Percentiles rank a stretch among this genome's conserved stretches.
These are phyloP conservation scores for Alectura lathami DNA, from an alignment of 2,113 vertebrate genomes.

Conservation along the genomic window DNA sequence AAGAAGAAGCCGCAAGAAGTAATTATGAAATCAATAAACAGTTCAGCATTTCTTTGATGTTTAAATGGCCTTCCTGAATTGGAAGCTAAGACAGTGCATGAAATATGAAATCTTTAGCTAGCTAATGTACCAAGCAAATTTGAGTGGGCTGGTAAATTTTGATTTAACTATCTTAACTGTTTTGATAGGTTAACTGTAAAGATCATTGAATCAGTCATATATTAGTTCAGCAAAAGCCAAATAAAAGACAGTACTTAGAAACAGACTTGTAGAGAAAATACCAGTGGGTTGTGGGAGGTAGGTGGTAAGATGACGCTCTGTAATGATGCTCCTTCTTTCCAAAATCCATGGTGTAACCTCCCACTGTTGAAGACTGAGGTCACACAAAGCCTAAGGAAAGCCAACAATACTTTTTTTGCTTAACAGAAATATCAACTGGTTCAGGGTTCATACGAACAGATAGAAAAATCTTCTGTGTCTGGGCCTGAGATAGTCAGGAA, in stretches of 20 bases:
- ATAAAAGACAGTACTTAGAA: background rate
- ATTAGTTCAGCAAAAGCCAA: conserved; percentile 2
- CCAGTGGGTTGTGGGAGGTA: background rate
- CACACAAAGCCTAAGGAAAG: background rate
- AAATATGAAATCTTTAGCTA: conserved; percentile 9
- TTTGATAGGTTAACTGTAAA: conserved; percentile 40
- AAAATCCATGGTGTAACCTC: background rate
- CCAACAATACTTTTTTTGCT: background rate
- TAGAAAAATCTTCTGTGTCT: background rate
- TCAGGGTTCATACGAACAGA: conserved; percentile 25
- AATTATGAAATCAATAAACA: conserved; percentile 69
- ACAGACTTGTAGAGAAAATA: background rate
- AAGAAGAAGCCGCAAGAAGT: background rate
- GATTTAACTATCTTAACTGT: conserved; percentile 21
- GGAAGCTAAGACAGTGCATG: background rate
- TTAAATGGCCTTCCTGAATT: conserved; percentile 44
- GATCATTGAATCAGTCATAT: conserved; percentile 13
- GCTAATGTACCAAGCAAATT: conserved; percentile 48
- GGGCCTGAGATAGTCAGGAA: background rate
- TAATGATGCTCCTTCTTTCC: background rate
- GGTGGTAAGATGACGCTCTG: background rate
- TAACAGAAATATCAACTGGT: background rate
- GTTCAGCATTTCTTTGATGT: conserved; percentile 32
- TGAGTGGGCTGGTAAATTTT: conserved; percentile 43
- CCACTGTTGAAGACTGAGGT: background rate